Evolutionary conservation across 1,140 invertebrate species (phyloP), one percentile per base, ranked within the genome.

Genomic region (Asbolus verrucosus): DNA sequence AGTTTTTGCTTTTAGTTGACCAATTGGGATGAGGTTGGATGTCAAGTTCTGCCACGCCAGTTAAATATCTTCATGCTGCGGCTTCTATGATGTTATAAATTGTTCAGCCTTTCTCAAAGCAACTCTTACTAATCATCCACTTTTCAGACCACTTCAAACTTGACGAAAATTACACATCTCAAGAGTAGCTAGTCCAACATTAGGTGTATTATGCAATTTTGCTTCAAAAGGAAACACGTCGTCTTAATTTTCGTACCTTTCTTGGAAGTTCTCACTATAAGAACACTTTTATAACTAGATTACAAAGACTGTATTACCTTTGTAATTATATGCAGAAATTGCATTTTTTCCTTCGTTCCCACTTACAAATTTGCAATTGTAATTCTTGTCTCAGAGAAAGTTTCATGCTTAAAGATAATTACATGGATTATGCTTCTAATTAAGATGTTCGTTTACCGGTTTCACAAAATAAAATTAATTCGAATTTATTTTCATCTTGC

Each of bases 261-360:
- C 36, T 62, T 62, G 30, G 14, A 62, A 62, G 36, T 62, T 62
- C 21, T 38, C 30, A 16, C 31, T 27, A 62, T 62, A 62, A 62
- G 59, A 36, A 18, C n/a, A 62, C 59, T 36, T 62, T 62, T 14
- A 16, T 39, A 62, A 18, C 36, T 11, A 62, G 31, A 62, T 62
- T 62, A 62, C 59, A 33, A 36, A 33, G 59, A 62, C 59, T 62
- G 36, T 31, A 36, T 62, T 62, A 62, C 36, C 33, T 62, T 62
- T 62, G 13, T 54, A 54, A 54, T 54, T 54, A 21, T 54, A 30
- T 30, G 46, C 43, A 54, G 21, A 54, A 54, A 54, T 30, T 18
- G 46, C 46, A 21, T 27, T 54, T 54, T 27, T 50, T 54, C n/a
- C n/a, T 54, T 13, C 46, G 6, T 27, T 13, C n/a, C 11, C 46